Base-by-base conservation (phyloP, 2,113 vertebrate genomes). In the Haplochromis burtoni region DNA sequence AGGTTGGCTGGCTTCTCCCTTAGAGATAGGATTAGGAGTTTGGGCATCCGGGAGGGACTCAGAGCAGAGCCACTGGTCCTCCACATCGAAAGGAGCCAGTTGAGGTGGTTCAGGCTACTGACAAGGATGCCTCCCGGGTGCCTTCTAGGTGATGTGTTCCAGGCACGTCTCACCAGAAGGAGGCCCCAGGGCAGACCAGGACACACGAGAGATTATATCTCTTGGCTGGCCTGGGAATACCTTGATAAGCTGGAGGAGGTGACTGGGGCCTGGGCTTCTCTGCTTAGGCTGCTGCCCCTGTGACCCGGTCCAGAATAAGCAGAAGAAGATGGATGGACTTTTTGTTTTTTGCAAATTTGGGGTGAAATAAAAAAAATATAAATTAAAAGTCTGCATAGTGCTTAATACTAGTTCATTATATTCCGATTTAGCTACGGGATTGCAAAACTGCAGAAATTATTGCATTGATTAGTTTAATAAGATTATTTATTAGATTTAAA, bases 241-340 rank as follows among this genome's bases (percentile, higher is more conserved):
- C 31, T 66, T 35, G 61, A 66, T 35, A 66, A 38, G 0, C 31
- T 38, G 31, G 61, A 66, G 33, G 33, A 13, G 61, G 61, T 66
- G 61, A 1, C 61, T 5, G 61, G 3, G 61, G 4, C 61, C 61
- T 66, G 31, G 31, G 10, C 19, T 21, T 66, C 31, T 38, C 17
- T 35, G 31, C 61, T 66, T 66, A 66, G 31, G 17, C 61, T 35
- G 61, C 17, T 66, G 61, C 31, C 31, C 1, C 61, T 35, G 31
- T 35, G 61, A 66, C 61, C 61, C 0, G 3, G 17, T 2, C 31
- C 31, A 4, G 0, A 31, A 35, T n/a, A 66, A 66, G 17, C 3
- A 0, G 10, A 66, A 35, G 31, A 0, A 0, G 61, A 66, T 38
- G 17, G 17, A 35, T 66, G 61, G 33, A 66, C 33, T 66, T 66